Evolutionary conservation across 2,797 vertebrate species (phyloP).

Genomic region (Rhyacichthys aspro): DNA sequence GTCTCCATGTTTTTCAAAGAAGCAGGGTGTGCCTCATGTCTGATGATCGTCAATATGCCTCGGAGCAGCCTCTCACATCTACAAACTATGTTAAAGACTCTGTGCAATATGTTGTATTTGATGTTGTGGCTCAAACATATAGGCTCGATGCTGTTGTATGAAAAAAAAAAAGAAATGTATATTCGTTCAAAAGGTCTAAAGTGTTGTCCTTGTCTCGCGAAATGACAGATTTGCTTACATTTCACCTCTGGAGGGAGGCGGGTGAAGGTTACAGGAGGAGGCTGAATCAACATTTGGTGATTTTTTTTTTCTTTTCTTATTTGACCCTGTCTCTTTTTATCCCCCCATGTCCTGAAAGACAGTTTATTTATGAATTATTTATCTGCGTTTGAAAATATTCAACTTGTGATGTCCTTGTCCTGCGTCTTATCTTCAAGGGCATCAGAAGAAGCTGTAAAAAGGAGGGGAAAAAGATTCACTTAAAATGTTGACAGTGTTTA

Average conservation of each 20-base stretch:
- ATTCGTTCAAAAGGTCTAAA: slow-evolving; percentile 39
- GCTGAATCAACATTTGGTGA: slow-evolving; percentile 76
- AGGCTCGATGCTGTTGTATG: not conserved
- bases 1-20: slow-evolving; percentile 22
- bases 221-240: slow-evolving; percentile 69
- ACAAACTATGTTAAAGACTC: slow-evolving; percentile 36
- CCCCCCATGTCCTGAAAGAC: slow-evolving; percentile 65
- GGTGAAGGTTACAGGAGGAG: slow-evolving; percentile 67
- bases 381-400: slow-evolving; percentile 78
- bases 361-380: slow-evolving; percentile 80
- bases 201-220: slow-evolving; percentile 49
- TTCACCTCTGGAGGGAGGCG: slow-evolving; percentile 52
- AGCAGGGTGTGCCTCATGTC: slow-evolving; percentile 24
- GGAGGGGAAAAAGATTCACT: slow-evolving; percentile 20
- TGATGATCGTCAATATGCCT: slow-evolving; percentile 34
- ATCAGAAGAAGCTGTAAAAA: slow-evolving; percentile 62
- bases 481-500: slow-evolving; percentile 57
- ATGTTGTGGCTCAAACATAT: slow-evolving; percentile 21
- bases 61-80: slow-evolving; percentile 38
- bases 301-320: slow-evolving; percentile 43
- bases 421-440: slow-evolving; percentile 74
- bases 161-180: slow-evolving; percentile 22
- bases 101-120: slow-evolving; percentile 38
- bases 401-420: slow-evolving; percentile 78
- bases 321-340: slow-evolving; percentile 69